Base-by-base conservation (phyloP, 1,140 invertebrate genomes). In the Drosophila parvula region DNA sequence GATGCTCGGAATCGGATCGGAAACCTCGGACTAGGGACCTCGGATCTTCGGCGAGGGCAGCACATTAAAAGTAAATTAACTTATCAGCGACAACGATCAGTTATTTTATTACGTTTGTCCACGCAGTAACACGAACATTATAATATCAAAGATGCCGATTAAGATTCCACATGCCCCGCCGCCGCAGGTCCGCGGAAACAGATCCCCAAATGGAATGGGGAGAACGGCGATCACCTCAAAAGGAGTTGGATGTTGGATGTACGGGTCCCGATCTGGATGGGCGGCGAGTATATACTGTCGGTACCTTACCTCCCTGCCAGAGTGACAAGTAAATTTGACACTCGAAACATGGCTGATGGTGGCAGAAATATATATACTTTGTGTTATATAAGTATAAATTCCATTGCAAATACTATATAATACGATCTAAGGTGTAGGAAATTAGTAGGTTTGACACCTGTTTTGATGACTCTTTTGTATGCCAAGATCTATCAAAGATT, bases 31-130 rank as follows among this genome's bases (percentile, higher is more conserved):
- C 12, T 44, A 16, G 28, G 58, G 40, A 50, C 27, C 30, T 59
- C 22, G 36, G 57, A 14, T 45, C 30, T 45, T 67, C 57, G 60
- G 53, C 51, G 47, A 89, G 84, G 82, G 89, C 81, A 88, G 77
- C 89, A 89, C 89, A 91, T 91, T 91, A 91, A 91, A 91, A 91
- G 89, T 91, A 91, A 91, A 91, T 91, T 91, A 91, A 91, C 89
- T 91, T 91, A 91, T 91, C 89, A 91, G 89, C 89, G 79, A 91
- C 89, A 91, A 91, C 83, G 89, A 91, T 91, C 89, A 89, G 89
- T 91, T 91, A 91, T 91, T 91, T 91, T 91, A 91, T 91, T 91
- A 91, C 89, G 89, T 88, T 91, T 91, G 89, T 91, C 89, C 89
- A 91, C 89, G 84, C 83, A 88, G 89, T 81, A 91, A 91, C 89